Base-by-base conservation (phyloP, 2,797 vertebrate genomes). In the Manis pentadactyla region DNA sequence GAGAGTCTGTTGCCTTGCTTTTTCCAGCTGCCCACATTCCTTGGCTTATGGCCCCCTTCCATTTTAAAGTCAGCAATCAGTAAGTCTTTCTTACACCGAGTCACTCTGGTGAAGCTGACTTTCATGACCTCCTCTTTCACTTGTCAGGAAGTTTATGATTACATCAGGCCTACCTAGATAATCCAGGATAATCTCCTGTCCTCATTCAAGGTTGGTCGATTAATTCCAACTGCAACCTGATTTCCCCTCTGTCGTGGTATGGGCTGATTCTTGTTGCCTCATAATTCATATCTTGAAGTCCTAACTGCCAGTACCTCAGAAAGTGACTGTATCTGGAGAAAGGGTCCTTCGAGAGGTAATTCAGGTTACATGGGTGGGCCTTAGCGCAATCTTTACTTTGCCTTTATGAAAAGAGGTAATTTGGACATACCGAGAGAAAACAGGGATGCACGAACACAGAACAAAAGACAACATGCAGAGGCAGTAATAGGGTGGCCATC, bases 351-450 rank as follows among this genome's bases (percentile, higher is more conserved):
- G 23, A 53, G 17, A 87, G 25, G 34, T 81, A 63, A 68, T 59
- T 69, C 82, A 5, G 8, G 7, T 83, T 90, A 51, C 87, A n/a
- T 51, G 17, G 23, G 19, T 73, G n/a, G 8, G 1, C 2, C 34
- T 27, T 86, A 68, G 31, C 55, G 3, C 8, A 89, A 49, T 51
- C 46, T 83, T 63, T 61, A 2, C 14, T 4, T 4, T 53, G 75
- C 87, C 64, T 53, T 92, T 57, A 12, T 68, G 78, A 84, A 61
- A 90, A 75, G 39, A 93, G 57, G 39, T 49, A 59, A 87, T 79
- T 68, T 75, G 59, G 42, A 73, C 18, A 7, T 14, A 51, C 3
- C 57, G 68, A 17, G 69, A 93, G 49, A 87, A 7, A 57, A 1
- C 5, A 55, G n/a, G n/a, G 21, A 39, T 77, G 7, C 21, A 61